phyloP scores from a whole-genome alignment of 2,888 invertebrate species.

The Junonia oenone region DNA sequence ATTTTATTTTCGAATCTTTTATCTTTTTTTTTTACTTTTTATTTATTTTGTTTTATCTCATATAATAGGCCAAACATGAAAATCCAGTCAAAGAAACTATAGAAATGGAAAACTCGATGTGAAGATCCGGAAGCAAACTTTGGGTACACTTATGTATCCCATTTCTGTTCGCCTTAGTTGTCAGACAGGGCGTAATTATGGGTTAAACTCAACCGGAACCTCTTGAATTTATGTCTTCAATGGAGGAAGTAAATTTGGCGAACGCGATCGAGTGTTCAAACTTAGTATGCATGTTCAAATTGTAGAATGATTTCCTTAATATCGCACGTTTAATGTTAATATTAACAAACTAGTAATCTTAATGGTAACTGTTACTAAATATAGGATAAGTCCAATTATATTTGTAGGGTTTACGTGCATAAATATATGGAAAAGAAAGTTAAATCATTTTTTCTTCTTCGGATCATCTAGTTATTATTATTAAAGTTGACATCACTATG shows the following conservation, averaged over 20 bases:
- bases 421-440: too few species aligned
- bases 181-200: conserved; percentile 25
- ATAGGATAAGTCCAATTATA: too few species aligned
- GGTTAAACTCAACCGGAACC: conserved; percentile 25
- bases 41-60: neutral
- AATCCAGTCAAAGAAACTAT: too few species aligned
- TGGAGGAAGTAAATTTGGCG: conserved; percentile 22
- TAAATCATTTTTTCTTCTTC: too few species aligned
- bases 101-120: neutral
- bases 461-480: too few species aligned
- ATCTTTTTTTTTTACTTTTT: too few species aligned
- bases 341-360: neutral
- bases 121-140: conserved; percentile 24
- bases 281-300: neutral
- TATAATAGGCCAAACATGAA: neutral
- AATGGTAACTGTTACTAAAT: too few species aligned
- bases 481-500: too few species aligned
- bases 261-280: conserved; percentile 18
- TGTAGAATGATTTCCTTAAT: neutral
- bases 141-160: conserved; percentile 7
- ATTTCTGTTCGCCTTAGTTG: conserved; percentile 21
- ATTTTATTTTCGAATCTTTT: too few species aligned
- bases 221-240: conserved; percentile 30
- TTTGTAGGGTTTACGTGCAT: too few species aligned
- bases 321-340: neutral